Conservation (phyloP, 92 coral and sea anemone genomes). For the Galaxea fascicularis region DNA sequence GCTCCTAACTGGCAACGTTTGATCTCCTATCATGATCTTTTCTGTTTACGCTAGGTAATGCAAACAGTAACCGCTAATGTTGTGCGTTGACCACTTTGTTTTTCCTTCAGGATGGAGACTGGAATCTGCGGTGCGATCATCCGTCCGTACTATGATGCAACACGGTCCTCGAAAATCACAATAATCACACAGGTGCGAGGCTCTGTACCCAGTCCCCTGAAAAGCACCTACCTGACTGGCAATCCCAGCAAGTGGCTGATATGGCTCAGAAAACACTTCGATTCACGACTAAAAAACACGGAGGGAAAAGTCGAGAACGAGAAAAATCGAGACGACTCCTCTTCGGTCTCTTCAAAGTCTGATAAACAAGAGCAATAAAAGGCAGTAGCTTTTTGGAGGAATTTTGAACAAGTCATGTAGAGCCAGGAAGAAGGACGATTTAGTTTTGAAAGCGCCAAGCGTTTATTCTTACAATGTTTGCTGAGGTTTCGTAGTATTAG, state of each 20-base stretch:
- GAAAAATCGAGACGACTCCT: conserved; percentile 27
- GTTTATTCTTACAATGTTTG: too few relatives aligned
- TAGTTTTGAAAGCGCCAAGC: too few relatives aligned
- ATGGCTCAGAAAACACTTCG: conserved; percentile 77
- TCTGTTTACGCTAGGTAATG: background rate
- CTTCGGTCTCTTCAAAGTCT: conserved; percentile 26
- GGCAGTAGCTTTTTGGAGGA: background rate
- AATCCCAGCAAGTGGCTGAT: conserved; percentile 83
- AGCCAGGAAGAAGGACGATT: background rate
- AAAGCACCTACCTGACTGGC: conserved; percentile 84
- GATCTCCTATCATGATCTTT: too few relatives aligned
- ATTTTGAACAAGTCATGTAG: background rate
- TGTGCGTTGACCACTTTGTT: background rate
- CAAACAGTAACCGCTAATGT: background rate
- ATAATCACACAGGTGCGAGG: conserved; percentile 88
- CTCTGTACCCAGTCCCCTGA: conserved; percentile 79
- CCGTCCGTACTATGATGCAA: conserved; percentile 84
- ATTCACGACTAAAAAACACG: conserved; percentile 34
- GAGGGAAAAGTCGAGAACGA: conserved; percentile 30
- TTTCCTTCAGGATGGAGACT: conserved; percentile 66
- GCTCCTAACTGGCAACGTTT: too few relatives aligned
- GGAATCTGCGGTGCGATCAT: conserved; percentile 76
- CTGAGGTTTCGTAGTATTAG: too few relatives aligned
- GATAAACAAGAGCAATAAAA: background rate
- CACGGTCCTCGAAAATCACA: conserved; percentile 74